Base-by-base conservation (phyloP, 1,140 invertebrate species). In the Calephelis virginiensis region DNA sequence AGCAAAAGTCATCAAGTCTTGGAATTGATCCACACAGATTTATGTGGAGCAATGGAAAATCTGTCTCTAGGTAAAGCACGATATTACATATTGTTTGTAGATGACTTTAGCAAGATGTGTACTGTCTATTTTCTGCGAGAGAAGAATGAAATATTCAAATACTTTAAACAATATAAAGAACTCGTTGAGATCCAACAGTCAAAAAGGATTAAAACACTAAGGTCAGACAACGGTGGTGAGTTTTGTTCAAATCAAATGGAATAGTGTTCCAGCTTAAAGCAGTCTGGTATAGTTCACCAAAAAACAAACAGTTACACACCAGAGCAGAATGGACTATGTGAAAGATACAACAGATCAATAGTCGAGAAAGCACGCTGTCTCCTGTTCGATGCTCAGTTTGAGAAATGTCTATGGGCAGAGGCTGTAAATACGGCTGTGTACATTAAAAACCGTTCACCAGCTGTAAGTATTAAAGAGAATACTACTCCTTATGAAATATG, bases 1-100 rank as follows among this genome's bases (percentile, higher is more conserved):
- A 65, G 37, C 13, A 72, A 14, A 63, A 75, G 68, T 69, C 11
- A 67, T 1, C 13, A 66, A 13, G 47, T 64, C 7, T 64, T 73
- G 53, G 71, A 74, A 53, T 28, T 74, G 61, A 45, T 72, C 63
- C 70, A 73, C 64, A 70, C 65, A 0, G 68, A 73, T 14, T 10
- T 73, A 63, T 73, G 71, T 68, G 71, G 71, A 13, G 66, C 72
- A 50, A 70, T 71, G 69, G 69, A 74, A 46, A 69, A 64, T 10
- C 4, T 43, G 17, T 74, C 72, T 6, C 28, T 74, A 6, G 68
- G 72, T 17, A 64, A 56, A 10, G 63, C 66, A 6, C 66, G 43
- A 68, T 74, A 74, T 28, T 68, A 61, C 11, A 11, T 74, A 6
- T 62, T 74, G 14, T 74, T 74, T 56, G 40, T 71, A 12, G 74